These are phyloP conservation scores for Lithodes maja DNA, from an alignment of 2,888 invertebrate genomes.

Conservation along the genomic window DNA sequence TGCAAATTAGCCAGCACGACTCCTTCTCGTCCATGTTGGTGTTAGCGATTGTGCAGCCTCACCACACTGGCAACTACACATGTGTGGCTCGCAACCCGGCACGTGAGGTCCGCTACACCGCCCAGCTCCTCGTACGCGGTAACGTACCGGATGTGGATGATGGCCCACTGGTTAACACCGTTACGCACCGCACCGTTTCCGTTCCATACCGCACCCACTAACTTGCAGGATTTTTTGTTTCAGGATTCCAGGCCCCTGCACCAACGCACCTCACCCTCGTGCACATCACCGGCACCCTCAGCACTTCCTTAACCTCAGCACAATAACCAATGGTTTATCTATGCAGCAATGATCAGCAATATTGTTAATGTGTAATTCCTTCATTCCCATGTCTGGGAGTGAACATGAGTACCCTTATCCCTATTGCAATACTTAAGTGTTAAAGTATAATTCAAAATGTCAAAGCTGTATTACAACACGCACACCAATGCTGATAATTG, in stretches of 20 bases:
- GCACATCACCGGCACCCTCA: conserved; percentile 7
- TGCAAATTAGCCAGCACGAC: conserved; percentile 64
- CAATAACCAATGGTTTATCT: too few relatives aligned
- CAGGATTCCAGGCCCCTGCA: conserved; percentile 35
- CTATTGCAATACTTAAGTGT: too few relatives aligned
- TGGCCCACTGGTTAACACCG: conserved; percentile 26
- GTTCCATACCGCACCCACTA: conserved; percentile 33
- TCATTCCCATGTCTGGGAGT: too few relatives aligned
- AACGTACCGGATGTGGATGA: conserved; percentile 34
- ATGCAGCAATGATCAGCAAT: too few relatives aligned
- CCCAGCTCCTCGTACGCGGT: conserved; percentile 72
- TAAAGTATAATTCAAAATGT: too few relatives aligned
- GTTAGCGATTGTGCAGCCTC: conserved; percentile 68
- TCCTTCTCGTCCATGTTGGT: conserved; percentile 66
- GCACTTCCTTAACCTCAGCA: not conserved
- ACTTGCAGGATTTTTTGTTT: conserved; percentile 20
- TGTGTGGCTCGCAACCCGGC: conserved; percentile 72
- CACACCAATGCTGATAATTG: too few relatives aligned
- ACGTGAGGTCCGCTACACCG: conserved; percentile 71
- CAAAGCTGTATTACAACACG: too few relatives aligned
- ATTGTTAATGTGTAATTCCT: too few relatives aligned
- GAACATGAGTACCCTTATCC: too few relatives aligned
- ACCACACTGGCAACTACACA: conserved; percentile 72
- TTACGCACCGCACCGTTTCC: conserved; percentile 20
- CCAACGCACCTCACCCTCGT: conserved; percentile 17